Evolutionary conservation across 2,888 invertebrate species (phyloP).

Genomic region (Chamaedrilus cognettii): DNA sequence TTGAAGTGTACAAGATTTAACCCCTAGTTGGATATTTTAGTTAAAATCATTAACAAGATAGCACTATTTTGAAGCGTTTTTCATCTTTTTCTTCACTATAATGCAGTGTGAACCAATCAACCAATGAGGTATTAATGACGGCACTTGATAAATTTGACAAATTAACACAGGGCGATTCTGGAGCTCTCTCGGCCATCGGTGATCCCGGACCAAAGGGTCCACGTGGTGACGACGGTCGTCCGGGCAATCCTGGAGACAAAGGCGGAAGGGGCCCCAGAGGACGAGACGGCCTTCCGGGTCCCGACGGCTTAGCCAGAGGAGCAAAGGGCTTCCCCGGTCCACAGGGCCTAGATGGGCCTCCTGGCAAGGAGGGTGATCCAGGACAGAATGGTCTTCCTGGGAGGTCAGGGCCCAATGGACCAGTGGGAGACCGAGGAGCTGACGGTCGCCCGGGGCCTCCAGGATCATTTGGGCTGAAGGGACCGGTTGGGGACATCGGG

Average conservation of each 20-base stretch:
- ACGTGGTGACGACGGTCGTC: slow-evolving; percentile 21
- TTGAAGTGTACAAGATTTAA: neutral
- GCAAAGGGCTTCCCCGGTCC: slow-evolving; percentile 19
- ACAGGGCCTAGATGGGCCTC: slow-evolving; percentile 26
- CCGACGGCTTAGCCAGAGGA: slow-evolving; percentile 24
- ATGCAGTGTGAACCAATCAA: slow-evolving; percentile 8
- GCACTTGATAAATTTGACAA: neutral
- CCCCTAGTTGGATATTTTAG: no score
- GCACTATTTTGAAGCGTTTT: no score
- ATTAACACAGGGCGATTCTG: slow-evolving; percentile 2
- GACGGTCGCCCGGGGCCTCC: slow-evolving; percentile 1
- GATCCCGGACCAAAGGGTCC: slow-evolving; percentile 18
- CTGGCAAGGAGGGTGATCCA: no score
- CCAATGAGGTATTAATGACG: neutral
- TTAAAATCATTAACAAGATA: no score
- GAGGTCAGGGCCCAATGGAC: slow-evolving; percentile 21
- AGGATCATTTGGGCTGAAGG: slow-evolving; percentile 1
- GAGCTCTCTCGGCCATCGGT: slow-evolving; percentile 6
- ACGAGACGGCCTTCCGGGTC: slow-evolving; percentile 17
- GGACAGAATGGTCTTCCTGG: slow-evolving; percentile 18
- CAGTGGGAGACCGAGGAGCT: neutral
- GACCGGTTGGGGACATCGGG: slow-evolving; percentile 25
- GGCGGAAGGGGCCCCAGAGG: slow-evolving; percentile 25
- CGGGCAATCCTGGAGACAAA: slow-evolving; percentile 18
- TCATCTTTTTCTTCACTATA: neutral